Evolutionary conservation across 30 jellyfish, hydroid and myxozoan genomes (phyloP).

Genomic region (Cassiopea xamachana): DNA sequence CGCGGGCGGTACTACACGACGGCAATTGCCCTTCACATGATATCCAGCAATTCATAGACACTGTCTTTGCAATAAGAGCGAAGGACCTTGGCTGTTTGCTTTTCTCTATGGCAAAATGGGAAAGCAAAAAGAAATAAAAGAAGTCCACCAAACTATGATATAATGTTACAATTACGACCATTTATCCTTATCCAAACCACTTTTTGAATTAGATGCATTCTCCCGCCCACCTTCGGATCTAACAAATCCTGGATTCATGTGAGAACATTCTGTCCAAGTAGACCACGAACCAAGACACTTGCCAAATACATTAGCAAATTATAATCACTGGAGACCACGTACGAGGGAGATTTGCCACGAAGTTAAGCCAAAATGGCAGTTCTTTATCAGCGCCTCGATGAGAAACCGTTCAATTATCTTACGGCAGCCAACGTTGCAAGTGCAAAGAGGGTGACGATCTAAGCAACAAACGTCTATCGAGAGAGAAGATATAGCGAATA

Average conservation of each 20-base stretch:
- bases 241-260: constrained; percentile 10
- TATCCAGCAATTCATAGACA: neutral
- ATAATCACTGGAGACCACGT: constrained; percentile 15
- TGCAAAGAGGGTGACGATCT: constrained; percentile 40
- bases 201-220: neutral
- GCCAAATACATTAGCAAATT: constrained; percentile 20
- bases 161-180: constrained; percentile 7
- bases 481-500: neutral
- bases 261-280: neutral
- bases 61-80: neutral
- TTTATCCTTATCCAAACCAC: neutral
- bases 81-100: neutral
- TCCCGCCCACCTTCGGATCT: constrained; percentile 30
- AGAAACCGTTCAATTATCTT: neutral
- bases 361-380: constrained; percentile 1
- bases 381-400: neutral
- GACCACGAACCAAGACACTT: constrained; percentile 4
- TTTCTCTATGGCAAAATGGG: neutral
- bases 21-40: neutral
- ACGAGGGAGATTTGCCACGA: constrained; percentile 28
- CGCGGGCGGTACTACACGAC: neutral
- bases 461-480: constrained; percentile 1
- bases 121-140: neutral
- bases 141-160: neutral
- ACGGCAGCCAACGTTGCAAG: neutral